Conservation (phyloP, 2,888 invertebrate genomes). For the Agriopis aurantiaria region DNA sequence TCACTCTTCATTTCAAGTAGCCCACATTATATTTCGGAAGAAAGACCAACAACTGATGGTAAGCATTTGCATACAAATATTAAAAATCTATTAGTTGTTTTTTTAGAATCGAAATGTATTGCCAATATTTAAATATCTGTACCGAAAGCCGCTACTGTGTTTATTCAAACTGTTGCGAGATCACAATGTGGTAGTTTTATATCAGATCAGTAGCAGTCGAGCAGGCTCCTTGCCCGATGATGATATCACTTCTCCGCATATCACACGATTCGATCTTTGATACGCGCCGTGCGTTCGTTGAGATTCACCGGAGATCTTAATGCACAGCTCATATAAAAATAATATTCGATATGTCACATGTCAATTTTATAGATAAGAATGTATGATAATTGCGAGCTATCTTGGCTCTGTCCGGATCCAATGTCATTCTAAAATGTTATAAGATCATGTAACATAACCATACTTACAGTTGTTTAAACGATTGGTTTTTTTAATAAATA, state of each 20-base stretch:
- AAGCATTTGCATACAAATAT: too few species aligned
- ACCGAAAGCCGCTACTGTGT: constrained; percentile 15
- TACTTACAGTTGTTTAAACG: constrained; percentile 15
- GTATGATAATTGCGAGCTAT: constrained; percentile 53
- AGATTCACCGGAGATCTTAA: constrained; percentile 64
- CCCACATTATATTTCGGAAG: too few species aligned
- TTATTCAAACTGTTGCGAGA: constrained; percentile 29
- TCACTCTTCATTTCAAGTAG: too few species aligned
- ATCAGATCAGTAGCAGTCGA: constrained; percentile 30
- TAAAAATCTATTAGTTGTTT: too few species aligned
- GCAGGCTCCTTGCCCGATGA: constrained; percentile 50
- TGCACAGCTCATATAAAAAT: constrained; percentile 66
- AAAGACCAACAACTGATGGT: too few species aligned
- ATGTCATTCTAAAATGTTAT: constrained; percentile 28
- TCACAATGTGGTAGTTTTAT: constrained; percentile 24
- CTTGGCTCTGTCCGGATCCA: constrained; percentile 32
- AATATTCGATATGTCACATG: constrained; percentile 70
- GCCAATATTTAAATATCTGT: constrained; percentile 5
- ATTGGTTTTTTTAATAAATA: constrained; percentile 10
- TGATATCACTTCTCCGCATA: constrained; percentile 67
- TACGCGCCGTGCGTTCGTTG: constrained; percentile 55
- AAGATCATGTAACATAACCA: constrained; percentile 14
- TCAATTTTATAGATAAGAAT: constrained; percentile 66
- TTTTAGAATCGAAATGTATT: background rate
- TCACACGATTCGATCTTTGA: constrained; percentile 72